A percentile compares a stretch with the other conserved stretches of the same genome.
phyloP scores from a whole-genome alignment of 2,888 invertebrate genomes.

The Rhopalosiphum nymphaeae region DNA sequence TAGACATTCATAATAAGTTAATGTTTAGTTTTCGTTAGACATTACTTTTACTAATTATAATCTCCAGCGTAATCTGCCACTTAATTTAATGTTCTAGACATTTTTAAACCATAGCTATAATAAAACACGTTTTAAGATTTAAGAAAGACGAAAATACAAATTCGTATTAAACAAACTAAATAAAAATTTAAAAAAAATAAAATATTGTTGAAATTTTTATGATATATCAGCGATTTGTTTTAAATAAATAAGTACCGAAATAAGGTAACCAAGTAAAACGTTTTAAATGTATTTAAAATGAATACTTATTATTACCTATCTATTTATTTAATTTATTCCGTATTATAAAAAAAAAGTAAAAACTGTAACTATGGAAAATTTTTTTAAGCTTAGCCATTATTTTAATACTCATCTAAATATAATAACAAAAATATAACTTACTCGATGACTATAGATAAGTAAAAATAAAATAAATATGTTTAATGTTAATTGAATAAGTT shows the following conservation, averaged over 20 bases:
- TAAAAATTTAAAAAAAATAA: neutral
- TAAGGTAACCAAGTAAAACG: neutral
- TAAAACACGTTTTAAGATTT: neutral
- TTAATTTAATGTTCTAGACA: neutral
- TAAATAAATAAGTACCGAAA: neutral
- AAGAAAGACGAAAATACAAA: neutral
- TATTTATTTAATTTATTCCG: neutral
- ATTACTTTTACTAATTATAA: slow-evolving; percentile 46
- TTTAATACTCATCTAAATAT: neutral
- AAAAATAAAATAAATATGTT: neutral
- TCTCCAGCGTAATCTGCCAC: neutral
- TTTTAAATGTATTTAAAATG: neutral
- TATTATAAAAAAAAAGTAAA: neutral
- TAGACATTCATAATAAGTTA: slow-evolving; percentile 32
- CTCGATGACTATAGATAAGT: neutral
- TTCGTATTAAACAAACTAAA: neutral
- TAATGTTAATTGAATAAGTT: neutral
- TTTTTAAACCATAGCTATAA: neutral
- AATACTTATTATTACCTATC: neutral
- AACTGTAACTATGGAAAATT: neutral
- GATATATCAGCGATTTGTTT: neutral
- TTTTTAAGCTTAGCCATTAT: neutral
- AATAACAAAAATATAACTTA: neutral
- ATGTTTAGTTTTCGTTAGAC: slow-evolving; percentile 36
- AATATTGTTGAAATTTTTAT: neutral